Evolutionary conservation across 1,140 invertebrate species (phyloP).

Genomic region (Elymnias hypermnestra): DNA sequence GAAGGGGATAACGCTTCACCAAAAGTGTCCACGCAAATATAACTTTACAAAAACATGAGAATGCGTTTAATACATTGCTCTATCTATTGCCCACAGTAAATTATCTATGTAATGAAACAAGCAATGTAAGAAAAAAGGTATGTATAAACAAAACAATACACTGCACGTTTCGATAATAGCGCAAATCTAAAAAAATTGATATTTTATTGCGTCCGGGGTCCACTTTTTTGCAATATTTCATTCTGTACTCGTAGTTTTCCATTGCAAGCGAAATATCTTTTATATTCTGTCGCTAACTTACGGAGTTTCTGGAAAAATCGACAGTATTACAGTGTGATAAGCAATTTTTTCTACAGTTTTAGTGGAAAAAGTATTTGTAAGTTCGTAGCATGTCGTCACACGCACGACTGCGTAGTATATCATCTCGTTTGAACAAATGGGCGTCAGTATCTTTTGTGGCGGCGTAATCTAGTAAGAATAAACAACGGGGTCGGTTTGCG

Average conservation of each 20-base stretch:
- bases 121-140: conserved; percentile 18
- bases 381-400: conserved; percentile 41
- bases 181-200: conserved; percentile 61
- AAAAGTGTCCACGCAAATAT: neutral
- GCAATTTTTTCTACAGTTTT: conserved; percentile 1
- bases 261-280: conserved; percentile 30
- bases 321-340: conserved; percentile 4
- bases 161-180: conserved; percentile 9
- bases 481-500: conserved; percentile 41
- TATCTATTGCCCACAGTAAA: neutral
- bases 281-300: conserved; percentile 6
- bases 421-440: conserved; percentile 67
- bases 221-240: conserved; percentile 66
- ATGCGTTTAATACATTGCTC: conserved; percentile 11
- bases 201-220: conserved; percentile 67
- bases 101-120: neutral
- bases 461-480: conserved; percentile 61
- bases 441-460: conserved; percentile 44
- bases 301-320: neutral
- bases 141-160: neutral
- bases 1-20: conserved; percentile 26
- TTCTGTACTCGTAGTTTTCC: conserved; percentile 52
- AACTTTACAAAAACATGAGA: neutral
- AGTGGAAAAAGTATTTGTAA: conserved; percentile 17
- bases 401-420: conserved; percentile 64